Evolutionary conservation across 2,888 invertebrate genomes (phyloP).

Genomic region (Pinctada fucata): DNA sequence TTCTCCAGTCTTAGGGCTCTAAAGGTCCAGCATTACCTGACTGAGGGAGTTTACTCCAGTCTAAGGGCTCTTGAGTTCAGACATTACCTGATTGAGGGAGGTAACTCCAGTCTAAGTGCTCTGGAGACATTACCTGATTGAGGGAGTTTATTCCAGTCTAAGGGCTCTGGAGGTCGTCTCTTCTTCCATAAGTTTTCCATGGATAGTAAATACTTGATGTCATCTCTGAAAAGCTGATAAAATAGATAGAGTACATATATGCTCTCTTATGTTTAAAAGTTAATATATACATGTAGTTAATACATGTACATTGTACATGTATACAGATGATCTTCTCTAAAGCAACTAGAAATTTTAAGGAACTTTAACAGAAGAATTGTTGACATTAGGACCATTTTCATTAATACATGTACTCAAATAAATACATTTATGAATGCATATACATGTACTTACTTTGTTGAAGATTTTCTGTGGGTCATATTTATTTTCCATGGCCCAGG

Average conservation of each 20-base stretch:
- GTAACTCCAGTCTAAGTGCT: no score
- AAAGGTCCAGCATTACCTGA: no score
- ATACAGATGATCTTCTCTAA: neutral
- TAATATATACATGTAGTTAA: neutral
- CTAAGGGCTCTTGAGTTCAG: slow-evolving; percentile 85
- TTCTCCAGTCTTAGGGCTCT: no score
- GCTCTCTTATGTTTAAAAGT: no score
- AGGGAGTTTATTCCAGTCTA: slow-evolving; percentile 82
- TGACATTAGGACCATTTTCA: no score
- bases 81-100: no score
- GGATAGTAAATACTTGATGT: slow-evolving; percentile 93
- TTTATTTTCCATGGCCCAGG: slow-evolving; percentile 90
- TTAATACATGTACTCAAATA: no score
- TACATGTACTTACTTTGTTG: slow-evolving; percentile 85
- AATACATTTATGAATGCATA: no score
- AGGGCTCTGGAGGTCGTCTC: slow-evolving; percentile 86
- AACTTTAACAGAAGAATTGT: no score
- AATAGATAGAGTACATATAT: neutral
- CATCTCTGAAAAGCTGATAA: slow-evolving; percentile 88
- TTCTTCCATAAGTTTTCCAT: slow-evolving; percentile 98
- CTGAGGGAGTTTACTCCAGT: slow-evolving; percentile 82
- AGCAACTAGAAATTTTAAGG: no score
- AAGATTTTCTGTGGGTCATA: slow-evolving; percentile 93
- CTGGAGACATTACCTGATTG: slow-evolving; percentile 71
- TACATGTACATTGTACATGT: no score